Conservation (phyloP, 2,113 vertebrate species). For the Petrocephalus zakoni region DNA sequence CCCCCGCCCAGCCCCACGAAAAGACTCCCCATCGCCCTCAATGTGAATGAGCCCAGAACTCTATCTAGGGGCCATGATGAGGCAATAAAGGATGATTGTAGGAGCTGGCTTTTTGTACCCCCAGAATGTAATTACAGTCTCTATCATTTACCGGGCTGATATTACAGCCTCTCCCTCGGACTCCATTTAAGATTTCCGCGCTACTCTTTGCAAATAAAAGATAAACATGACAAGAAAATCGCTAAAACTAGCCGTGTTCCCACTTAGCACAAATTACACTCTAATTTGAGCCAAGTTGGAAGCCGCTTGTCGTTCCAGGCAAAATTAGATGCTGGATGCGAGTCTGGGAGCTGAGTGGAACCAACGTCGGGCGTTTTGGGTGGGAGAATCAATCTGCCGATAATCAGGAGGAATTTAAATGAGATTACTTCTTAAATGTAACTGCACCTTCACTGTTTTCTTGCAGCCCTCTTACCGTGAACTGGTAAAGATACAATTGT, state of each 20-base stretch:
- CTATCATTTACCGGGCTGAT: slow-evolving; percentile 45
- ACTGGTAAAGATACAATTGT: neutral
- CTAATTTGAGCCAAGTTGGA: slow-evolving; percentile 4
- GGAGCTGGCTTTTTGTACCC: slow-evolving; percentile 41
- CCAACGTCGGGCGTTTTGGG: neutral
- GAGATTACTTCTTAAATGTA: neutral
- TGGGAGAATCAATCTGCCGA: neutral
- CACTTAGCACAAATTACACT: slow-evolving; percentile 14
- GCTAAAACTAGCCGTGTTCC: neutral
- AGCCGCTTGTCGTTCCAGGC: neutral
- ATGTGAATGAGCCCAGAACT: slow-evolving; percentile 49
- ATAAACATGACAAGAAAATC: slow-evolving; percentile 2
- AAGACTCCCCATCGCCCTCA: slow-evolving; percentile 34
- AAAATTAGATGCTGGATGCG: neutral
- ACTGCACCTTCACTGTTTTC: neutral
- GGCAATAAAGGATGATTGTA: slow-evolving; percentile 44
- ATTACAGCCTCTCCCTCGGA: slow-evolving; percentile 32
- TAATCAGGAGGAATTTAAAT: neutral
- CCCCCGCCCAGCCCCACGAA: neutral
- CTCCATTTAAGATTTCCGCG: slow-evolving; percentile 16
- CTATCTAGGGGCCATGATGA: slow-evolving; percentile 43
- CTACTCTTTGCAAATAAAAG: slow-evolving; percentile 13
- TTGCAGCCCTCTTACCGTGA: neutral
- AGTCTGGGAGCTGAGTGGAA: neutral
- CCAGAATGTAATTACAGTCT: slow-evolving; percentile 50